Evolutionary conservation across 2,888 invertebrate species (phyloP).

Genomic region (Oscheius sp.): DNA sequence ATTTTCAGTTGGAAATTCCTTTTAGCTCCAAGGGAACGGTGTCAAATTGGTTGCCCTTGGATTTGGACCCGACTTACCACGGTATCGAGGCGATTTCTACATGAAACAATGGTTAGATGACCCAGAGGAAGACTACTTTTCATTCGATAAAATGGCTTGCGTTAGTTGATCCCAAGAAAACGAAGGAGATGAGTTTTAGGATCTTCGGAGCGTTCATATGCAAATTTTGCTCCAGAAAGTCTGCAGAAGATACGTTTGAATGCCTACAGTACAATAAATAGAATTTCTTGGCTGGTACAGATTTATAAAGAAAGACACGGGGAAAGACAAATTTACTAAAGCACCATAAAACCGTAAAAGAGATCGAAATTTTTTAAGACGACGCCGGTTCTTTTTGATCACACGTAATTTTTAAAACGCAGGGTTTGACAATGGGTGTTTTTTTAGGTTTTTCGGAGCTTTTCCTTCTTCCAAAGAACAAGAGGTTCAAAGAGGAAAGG

Average conservation of each 20-base stretch:
- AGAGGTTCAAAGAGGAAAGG: conserved; percentile 35
- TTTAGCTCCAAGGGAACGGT: not conserved
- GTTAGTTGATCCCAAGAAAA: too few species aligned
- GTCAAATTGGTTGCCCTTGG: not conserved
- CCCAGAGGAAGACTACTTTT: not conserved
- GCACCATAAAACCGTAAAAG: conserved; percentile 3
- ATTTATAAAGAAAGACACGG: not conserved
- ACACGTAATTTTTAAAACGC: not conserved
- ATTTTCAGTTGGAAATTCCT: not conserved
- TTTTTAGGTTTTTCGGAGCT: not conserved
- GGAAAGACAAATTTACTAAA: not conserved
- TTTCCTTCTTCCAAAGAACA: conserved; percentile 11
- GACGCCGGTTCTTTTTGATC: not conserved
- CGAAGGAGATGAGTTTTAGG: too few species aligned
- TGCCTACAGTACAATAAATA: too few species aligned
- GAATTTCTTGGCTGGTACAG: too few species aligned
- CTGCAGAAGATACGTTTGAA: not conserved
- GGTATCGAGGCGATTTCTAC: not conserved
- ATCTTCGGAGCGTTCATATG: not conserved
- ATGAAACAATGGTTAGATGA: not conserved
- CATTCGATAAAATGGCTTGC: not conserved
- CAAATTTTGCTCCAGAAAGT: not conserved
- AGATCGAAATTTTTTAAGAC: not conserved
- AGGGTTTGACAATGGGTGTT: not conserved
- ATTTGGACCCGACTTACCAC: not conserved